Evolutionary conservation across 2,797 vertebrate genomes (phyloP).

Genomic region (Syngnathus acus): DNA sequence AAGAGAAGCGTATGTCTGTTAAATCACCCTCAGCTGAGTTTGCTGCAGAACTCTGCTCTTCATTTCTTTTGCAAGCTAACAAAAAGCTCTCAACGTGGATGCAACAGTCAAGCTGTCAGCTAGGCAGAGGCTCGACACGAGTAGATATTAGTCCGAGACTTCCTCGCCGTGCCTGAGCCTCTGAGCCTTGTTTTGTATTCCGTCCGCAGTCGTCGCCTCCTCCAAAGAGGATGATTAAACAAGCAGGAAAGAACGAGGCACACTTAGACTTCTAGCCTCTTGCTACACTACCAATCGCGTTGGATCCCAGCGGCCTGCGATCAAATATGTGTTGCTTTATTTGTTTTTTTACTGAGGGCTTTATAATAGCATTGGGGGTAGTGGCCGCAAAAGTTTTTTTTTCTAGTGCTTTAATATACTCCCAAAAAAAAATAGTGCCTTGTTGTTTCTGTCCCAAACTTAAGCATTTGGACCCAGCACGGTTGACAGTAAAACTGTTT

Average conservation of each 20-base stretch:
- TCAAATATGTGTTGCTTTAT: conserved; percentile 34
- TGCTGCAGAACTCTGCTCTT: conserved; percentile 11
- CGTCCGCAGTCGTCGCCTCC: conserved; percentile 18
- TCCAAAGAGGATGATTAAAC: conserved; percentile 13
- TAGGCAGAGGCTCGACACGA: conserved; percentile 8
- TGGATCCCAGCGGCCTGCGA: conserved; percentile 13
- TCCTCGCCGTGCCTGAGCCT: conserved; percentile 6
- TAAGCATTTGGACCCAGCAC: background rate
- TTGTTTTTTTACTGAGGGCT: conserved; percentile 31
- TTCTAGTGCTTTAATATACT: conserved; percentile 14
- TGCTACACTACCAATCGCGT: conserved; percentile 4
- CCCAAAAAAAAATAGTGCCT: conserved; percentile 1
- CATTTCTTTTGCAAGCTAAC: background rate
- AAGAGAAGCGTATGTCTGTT: conserved; percentile 54
- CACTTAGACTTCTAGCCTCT: conserved; percentile 10
- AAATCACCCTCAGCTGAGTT: conserved; percentile 31
- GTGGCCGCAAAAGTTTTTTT: conserved; percentile 33
- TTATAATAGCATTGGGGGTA: conserved; percentile 21
- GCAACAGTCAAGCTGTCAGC: conserved; percentile 21
- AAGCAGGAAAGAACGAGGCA: conserved; percentile 13
- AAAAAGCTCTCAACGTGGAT: conserved; percentile 27
- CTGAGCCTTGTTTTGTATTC: conserved; percentile 27
- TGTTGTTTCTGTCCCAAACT: background rate
- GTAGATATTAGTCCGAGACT: conserved; percentile 14
- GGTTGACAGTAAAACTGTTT: background rate